Evolutionary conservation across 1,140 invertebrate genomes (phyloP).

Genomic region (Chionoecetes opilio): DNA sequence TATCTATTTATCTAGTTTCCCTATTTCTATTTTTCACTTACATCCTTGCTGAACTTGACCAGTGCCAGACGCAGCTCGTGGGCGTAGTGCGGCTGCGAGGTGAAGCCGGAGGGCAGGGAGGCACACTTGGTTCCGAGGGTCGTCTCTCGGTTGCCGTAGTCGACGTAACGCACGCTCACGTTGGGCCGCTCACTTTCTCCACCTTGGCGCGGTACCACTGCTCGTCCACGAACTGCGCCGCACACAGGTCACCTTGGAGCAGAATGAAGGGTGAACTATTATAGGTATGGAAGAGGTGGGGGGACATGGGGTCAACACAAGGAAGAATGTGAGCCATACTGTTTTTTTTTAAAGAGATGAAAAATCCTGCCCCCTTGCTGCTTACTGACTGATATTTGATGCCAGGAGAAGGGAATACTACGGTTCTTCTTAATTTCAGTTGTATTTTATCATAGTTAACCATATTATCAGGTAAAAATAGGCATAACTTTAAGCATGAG

Average conservation of each 20-base stretch:
- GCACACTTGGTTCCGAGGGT: slow-evolving; percentile 86
- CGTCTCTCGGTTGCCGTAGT: slow-evolving; percentile 95
- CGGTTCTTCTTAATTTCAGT: too few relatives aligned
- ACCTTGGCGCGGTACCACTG: slow-evolving; percentile 98
- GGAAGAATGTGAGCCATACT: too few relatives aligned
- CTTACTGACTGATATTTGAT: too few relatives aligned
- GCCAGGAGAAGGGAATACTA: too few relatives aligned
- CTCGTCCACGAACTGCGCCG: slow-evolving; percentile 95
- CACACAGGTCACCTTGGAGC: slow-evolving; percentile 92
- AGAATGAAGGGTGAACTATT: background rate
- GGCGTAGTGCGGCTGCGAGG: slow-evolving; percentile 91
- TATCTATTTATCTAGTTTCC: too few relatives aligned
- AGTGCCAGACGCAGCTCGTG: slow-evolving; percentile 94
- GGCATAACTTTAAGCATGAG: too few relatives aligned
- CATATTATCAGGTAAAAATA: too few relatives aligned
- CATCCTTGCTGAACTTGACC: slow-evolving; percentile 92
- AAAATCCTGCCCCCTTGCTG: too few relatives aligned
- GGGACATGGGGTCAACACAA: too few relatives aligned
- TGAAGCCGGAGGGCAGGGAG: slow-evolving; percentile 89
- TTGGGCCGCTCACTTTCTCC: slow-evolving; percentile 91
- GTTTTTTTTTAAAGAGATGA: too few relatives aligned
- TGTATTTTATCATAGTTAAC: too few relatives aligned
- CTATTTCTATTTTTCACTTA: slow-evolving; percentile 83
- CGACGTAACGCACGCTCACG: slow-evolving; percentile 93
- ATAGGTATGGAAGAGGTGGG: background rate